A percentile compares a stretch with the other conserved stretches of the same genome.
Conservation (phyloP, 2,888 invertebrate genomes). For the Dichetophora obliterata region DNA sequence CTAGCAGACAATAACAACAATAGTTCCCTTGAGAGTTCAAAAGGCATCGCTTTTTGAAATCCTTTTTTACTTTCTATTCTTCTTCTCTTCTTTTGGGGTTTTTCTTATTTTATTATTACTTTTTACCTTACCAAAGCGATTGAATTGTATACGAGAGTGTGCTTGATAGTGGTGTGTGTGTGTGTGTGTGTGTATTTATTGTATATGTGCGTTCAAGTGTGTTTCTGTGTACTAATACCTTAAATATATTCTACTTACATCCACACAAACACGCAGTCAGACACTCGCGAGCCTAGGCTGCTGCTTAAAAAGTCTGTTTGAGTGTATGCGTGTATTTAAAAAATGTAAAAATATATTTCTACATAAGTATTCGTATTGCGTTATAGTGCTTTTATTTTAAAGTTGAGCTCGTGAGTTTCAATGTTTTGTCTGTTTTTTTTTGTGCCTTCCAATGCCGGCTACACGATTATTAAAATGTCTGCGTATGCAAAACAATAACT, state of each 20-base stretch:
- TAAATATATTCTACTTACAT: neutral
- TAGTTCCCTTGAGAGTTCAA: conserved; percentile 64
- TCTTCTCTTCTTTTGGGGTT: conserved; percentile 4
- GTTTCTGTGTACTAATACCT: neutral
- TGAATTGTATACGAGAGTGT: conserved; percentile 3
- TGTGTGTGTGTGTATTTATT: conserved; percentile 1
- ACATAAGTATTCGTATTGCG: neutral
- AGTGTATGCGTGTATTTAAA: neutral
- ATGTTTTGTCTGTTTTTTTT: neutral
- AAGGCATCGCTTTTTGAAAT: conserved; percentile 54
- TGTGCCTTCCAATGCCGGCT: neutral
- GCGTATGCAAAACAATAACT: conserved; percentile 7
- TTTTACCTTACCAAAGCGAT: conserved; percentile 1
- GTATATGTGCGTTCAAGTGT: conserved; percentile 5
- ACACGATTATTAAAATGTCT: conserved; percentile 8
- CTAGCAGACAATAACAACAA: conserved; percentile 59
- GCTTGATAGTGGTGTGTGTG: conserved; percentile 10
- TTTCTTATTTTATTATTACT: conserved; percentile 27
- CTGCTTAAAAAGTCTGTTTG: neutral
- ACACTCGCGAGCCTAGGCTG: conserved; percentile 5
- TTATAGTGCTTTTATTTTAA: neutral
- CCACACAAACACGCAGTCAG: neutral
- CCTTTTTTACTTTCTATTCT: conserved; percentile 35
- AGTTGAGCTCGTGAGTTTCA: no score
- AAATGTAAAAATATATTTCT: neutral